Conservation (phyloP, 1,140 invertebrate species). For the Elymnias hypermnestra region DNA sequence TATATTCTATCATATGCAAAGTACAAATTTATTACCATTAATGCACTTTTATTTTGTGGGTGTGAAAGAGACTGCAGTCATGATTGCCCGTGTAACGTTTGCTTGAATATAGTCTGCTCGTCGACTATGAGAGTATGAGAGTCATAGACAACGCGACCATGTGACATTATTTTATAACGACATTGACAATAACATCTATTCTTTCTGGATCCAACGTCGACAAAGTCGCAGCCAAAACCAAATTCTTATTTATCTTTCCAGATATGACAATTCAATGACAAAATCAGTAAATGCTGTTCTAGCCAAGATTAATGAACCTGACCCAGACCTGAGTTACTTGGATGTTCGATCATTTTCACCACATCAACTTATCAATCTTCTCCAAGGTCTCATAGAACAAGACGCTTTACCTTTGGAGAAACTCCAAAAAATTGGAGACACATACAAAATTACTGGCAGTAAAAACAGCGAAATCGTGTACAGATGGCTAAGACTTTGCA, state of each 20-base stretch:
- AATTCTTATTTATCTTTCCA: slow-evolving; percentile 55
- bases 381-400: slow-evolving; percentile 82
- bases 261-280: slow-evolving; percentile 83
- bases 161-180: too few relatives aligned
- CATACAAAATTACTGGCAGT: slow-evolving; percentile 81
- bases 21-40: too few relatives aligned
- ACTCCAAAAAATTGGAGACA: slow-evolving; percentile 79
- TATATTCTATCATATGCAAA: too few relatives aligned
- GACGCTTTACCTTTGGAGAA: slow-evolving; percentile 76
- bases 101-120: too few relatives aligned
- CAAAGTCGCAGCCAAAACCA: too few relatives aligned
- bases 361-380: slow-evolving; percentile 84
- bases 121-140: too few relatives aligned
- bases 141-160: too few relatives aligned
- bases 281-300: slow-evolving; percentile 81
- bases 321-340: slow-evolving; percentile 12
- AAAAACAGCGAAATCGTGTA: slow-evolving; percentile 91
- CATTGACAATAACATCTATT: too few relatives aligned
- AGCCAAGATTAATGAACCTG: slow-evolving; percentile 74
- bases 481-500: slow-evolving; percentile 87
- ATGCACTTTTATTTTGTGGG: too few relatives aligned
- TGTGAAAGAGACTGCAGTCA: too few relatives aligned
- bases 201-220: too few relatives aligned
- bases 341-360: slow-evolving; percentile 75
- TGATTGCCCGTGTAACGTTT: too few relatives aligned